phyloP scores from a whole-genome alignment of 1,140 invertebrate genomes.

The Pogonomyrmex californicus region DNA sequence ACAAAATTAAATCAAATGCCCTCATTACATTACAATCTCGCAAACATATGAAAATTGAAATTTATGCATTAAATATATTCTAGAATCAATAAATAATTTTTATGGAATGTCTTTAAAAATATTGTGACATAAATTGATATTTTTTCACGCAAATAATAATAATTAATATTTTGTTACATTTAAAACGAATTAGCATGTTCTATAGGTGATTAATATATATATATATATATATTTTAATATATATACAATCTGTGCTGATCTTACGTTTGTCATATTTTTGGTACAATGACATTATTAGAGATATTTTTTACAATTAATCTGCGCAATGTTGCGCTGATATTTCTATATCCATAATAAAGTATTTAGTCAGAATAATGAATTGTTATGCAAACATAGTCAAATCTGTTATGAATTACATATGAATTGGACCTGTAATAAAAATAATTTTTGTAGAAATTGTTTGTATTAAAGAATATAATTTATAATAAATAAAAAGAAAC shows the following conservation, averaged over 20 bases:
- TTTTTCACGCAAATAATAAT: constrained; percentile 14
- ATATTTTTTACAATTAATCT: constrained; percentile 15
- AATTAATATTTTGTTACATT: not conserved
- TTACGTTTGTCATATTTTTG: constrained; percentile 9
- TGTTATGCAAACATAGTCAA: constrained; percentile 4
- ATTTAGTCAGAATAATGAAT: not conserved
- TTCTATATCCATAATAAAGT: not conserved
- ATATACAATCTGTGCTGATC: not conserved
- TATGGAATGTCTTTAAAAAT: constrained; percentile 18
- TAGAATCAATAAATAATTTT: not conserved
- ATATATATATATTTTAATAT: constrained; percentile 5
- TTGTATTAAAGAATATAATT: not conserved
- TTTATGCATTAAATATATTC: not conserved
- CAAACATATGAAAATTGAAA: constrained; percentile 30
- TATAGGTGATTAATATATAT: constrained; percentile 20
- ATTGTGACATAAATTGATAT: constrained; percentile 4
- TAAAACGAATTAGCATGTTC: not conserved
- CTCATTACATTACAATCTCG: constrained; percentile 1
- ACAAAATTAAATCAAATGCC: constrained; percentile 47
- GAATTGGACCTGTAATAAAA: not conserved
- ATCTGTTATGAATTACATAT: not conserved
- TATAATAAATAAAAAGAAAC: constrained; percentile 1
- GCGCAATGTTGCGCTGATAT: not conserved
- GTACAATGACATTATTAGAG: constrained; percentile 19
- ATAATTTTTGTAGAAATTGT: not conserved